A percentile compares a stretch with the other conserved stretches of the same genome.
Conservation (phyloP, 2,888 invertebrate genomes). For the Plagodis dolabraria region DNA sequence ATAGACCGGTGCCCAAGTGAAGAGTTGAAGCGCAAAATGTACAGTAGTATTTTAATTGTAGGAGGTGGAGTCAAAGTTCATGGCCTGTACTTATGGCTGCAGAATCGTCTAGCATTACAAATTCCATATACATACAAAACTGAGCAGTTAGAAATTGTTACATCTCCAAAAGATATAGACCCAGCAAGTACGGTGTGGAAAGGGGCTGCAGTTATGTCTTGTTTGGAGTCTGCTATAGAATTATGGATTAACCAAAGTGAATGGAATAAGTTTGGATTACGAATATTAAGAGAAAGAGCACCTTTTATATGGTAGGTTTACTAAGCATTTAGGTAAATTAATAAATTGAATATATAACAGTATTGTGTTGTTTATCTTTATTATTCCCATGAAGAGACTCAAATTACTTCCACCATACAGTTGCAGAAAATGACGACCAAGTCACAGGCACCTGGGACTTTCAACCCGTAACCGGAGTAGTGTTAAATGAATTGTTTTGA, state of each 20-base stretch:
- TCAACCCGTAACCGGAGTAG: too few relatives aligned
- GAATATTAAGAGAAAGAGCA: conserved; percentile 94
- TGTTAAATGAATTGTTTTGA: too few relatives aligned
- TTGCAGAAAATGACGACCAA: too few relatives aligned
- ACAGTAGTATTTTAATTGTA: conserved; percentile 95
- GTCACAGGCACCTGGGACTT: too few relatives aligned
- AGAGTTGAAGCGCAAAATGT: conserved; percentile 97
- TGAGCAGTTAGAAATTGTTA: conserved; percentile 95
- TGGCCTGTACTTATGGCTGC: conserved; percentile 93
- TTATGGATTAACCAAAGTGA: conserved; percentile 94
- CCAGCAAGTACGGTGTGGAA: conserved; percentile 96
- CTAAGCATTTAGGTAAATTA: neutral
- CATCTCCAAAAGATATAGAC: conserved; percentile 96
- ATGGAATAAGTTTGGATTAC: conserved; percentile 94
- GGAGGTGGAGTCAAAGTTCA: conserved; percentile 96
- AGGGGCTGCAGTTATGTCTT: conserved; percentile 96
- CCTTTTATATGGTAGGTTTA: conserved; percentile 92
- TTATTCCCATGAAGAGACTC: too few relatives aligned
- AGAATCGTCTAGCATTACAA: conserved; percentile 93
- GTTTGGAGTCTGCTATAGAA: conserved; percentile 96
- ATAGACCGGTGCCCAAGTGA: conserved; percentile 95
- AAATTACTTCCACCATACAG: too few relatives aligned
- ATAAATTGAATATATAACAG: conserved; percentile 11
- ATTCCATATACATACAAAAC: conserved; percentile 92
- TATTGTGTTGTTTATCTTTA: too few relatives aligned